Evolutionary conservation across 1,140 invertebrate genomes (phyloP), one percentile per base, ranked within the genome.

Genomic region (Epicauta chinensis): DNA sequence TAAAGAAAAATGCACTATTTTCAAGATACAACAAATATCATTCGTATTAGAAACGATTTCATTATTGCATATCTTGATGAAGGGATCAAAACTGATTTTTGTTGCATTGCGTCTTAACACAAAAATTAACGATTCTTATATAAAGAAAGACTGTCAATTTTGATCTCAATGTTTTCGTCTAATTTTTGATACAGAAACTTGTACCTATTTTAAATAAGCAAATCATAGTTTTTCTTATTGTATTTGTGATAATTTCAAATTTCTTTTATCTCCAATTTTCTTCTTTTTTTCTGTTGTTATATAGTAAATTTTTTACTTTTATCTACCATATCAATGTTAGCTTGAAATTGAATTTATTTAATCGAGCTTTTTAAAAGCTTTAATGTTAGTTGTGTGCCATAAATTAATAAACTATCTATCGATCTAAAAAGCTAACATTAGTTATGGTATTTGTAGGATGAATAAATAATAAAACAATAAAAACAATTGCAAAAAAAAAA

Each of bases 141-240:
- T 52, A 35, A 45, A 42, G 36, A 47, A 63, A 63, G 61, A 63
- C 61, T 63, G 61, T 63, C 58, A 60, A 63, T 63, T 58, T 56
- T 57, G 56, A 58, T 58, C 56, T 61, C 53, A 53, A 58, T 58
- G 52, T 60, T 44, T 56, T 53, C 47, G 30, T 23, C 29, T 40
- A 31, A 40, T 29, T 39, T 47, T 46, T 44, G 46, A 48, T 36
- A 54, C 35, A 56, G n/a, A n/a, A 23, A 23, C 23, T 23, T 5
- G 4, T 54, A 31, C 32, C 36, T 34, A 30, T 50, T 46, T 30
- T 44, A 40, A 56, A 45, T 45, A 42, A 41, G 17, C 16, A 52
- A 47, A 41, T 35, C 31, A 44, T 23, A 23, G 2, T 7, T 23
- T 5, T 23, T 23, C 7, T 5, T 23, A 55, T 46, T 58, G 51